phyloP scores from a whole-genome alignment of 2,113 vertebrate genomes.

The Oxygymnocypris stewartii region DNA sequence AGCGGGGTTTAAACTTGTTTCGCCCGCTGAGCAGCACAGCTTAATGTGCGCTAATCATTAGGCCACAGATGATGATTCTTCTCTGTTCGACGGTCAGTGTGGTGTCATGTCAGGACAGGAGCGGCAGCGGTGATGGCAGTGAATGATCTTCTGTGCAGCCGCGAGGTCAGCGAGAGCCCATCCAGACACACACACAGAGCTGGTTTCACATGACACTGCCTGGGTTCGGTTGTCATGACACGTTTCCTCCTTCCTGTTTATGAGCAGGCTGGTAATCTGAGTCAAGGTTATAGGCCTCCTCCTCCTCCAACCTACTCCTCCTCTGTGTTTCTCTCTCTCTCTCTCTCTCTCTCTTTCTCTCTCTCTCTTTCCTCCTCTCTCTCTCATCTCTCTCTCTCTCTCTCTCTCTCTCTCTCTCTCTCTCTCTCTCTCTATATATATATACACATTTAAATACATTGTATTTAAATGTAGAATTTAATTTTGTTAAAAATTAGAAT shows the following conservation, averaged over 20 bases:
- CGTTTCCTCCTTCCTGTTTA: constrained; percentile 81
- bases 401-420: too few species aligned
- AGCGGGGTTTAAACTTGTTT: not conserved
- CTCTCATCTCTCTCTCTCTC: not conserved
- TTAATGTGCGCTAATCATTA: not conserved
- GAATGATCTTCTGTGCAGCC: not conserved
- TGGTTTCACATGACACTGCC: constrained; percentile 79
- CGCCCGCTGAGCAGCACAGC: not conserved
- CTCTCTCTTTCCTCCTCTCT: not conserved
- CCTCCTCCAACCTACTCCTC: not conserved
- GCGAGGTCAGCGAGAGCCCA: constrained; percentile 35
- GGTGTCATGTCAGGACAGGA: not conserved
- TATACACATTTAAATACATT: too few species aligned
- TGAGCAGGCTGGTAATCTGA: constrained; percentile 78
- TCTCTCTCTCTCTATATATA: too few species aligned
- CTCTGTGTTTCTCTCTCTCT: not conserved
- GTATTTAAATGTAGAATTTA: too few species aligned
- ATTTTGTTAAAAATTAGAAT: not conserved
- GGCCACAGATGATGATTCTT: not conserved
- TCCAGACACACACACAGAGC: constrained; percentile 37
- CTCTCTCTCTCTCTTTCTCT: constrained; percentile 12
- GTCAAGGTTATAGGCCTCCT: constrained; percentile 75
- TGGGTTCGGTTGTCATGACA: constrained; percentile 82
- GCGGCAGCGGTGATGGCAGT: not conserved
- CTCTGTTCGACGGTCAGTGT: not conserved